Evolutionary conservation across 2,888 invertebrate species (phyloP).

Genomic region (Rhodophaea formosa): DNA sequence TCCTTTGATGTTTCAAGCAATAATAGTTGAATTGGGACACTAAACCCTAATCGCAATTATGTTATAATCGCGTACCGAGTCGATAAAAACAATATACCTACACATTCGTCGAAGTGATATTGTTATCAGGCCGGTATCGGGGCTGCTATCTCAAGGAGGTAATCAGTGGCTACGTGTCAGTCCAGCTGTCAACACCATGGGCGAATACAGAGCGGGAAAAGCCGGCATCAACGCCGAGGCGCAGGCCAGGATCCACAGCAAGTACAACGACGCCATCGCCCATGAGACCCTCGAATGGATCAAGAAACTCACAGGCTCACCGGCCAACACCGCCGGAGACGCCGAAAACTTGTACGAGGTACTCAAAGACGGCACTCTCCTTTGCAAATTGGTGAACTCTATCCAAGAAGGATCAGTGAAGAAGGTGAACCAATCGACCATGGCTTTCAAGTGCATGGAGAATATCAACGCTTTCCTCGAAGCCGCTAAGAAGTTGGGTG

Average conservation of each 20-base stretch:
- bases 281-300: constrained; percentile 97
- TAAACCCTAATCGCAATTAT: constrained; percentile 41
- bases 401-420: constrained; percentile 93
- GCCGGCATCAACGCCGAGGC: constrained; percentile 78
- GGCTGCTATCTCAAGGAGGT: constrained; percentile 62
- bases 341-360: constrained; percentile 94
- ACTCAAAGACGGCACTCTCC: constrained; percentile 93
- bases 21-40: constrained; percentile 26
- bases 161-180: constrained; percentile 70
- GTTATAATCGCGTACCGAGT: constrained; percentile 9
- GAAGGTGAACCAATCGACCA: constrained; percentile 93
- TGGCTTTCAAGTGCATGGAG: constrained; percentile 99
- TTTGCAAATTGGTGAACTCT: constrained; percentile 94
- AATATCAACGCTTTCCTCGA: constrained; percentile 97
- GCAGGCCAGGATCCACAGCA: constrained; percentile 90
- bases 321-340: constrained; percentile 91
- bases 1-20: not conserved
- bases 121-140: constrained; percentile 67
- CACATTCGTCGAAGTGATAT: constrained; percentile 53
- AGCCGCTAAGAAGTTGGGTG: constrained; percentile 91
- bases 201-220: constrained; percentile 72
- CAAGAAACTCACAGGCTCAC: constrained; percentile 89
- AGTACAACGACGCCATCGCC: constrained; percentile 97
- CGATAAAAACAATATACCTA: constrained; percentile 43
- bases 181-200: constrained; percentile 68